A percentile compares a stretch with the other conserved stretches of the same genome.
Evolutionary conservation across 2,113 vertebrate species (phyloP).

Genomic region (Elachura formosa): DNA sequence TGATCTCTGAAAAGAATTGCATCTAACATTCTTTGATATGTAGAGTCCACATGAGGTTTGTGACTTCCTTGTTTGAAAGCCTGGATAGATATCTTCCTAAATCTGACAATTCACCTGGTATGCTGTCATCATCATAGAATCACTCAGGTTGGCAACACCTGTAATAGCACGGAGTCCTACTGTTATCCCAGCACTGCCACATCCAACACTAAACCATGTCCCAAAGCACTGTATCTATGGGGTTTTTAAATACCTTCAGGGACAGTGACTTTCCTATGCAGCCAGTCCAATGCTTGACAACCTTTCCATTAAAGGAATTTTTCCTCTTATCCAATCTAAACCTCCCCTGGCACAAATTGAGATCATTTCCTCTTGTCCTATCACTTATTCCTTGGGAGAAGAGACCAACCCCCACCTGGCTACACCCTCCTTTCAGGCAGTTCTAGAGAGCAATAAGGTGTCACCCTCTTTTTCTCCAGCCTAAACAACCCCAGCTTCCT

Average conservation of each 20-base stretch:
- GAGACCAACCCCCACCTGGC: accelerated
- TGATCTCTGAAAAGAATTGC: background rate
- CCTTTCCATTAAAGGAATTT: background rate
- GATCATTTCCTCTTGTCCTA: background rate
- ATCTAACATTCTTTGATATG: background rate
- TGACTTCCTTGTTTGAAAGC: background rate
- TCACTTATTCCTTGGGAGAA: background rate
- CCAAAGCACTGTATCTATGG: background rate
- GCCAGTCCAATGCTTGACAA: background rate
- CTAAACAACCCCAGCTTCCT: background rate
- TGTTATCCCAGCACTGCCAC: background rate
- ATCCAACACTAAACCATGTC: background rate
- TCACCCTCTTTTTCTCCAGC: background rate
- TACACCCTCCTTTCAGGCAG: background rate
- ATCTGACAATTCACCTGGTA: background rate
- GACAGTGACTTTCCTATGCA: background rate
- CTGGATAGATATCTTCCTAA: background rate
- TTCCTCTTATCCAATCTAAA: background rate
- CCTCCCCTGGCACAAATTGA: background rate
- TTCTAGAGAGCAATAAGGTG: accelerated
- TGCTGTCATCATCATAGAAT: background rate
- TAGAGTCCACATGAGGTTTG: background rate
- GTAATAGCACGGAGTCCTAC: background rate
- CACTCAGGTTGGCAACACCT: background rate
- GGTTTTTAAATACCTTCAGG: background rate